Conservation (phyloP, 2,797 vertebrate species). For the Coreius guichenoti region DNA sequence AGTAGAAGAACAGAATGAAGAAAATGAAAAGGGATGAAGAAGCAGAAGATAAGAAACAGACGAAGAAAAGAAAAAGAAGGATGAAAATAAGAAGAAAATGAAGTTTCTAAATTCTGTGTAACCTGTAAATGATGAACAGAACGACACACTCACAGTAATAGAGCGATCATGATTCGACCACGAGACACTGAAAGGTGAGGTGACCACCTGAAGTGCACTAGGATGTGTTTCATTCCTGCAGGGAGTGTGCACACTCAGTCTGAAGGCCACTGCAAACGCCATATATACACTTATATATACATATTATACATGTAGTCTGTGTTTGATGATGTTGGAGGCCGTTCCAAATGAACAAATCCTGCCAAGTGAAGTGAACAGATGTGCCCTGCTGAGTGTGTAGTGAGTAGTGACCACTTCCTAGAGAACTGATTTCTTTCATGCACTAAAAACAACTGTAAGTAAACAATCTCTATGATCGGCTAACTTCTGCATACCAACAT, state of each 20-base stretch:
- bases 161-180: neutral
- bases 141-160: too few species aligned
- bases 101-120: too few species aligned
- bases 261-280: neutral
- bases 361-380: neutral
- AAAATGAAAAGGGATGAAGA: conserved; percentile 40
- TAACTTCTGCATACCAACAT: neutral
- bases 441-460: neutral
- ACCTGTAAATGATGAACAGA: too few species aligned
- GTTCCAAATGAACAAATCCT: neutral
- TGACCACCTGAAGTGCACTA: too few species aligned
- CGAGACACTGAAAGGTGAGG: too few species aligned
- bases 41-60: conserved; percentile 63
- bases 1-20: conserved; percentile 47
- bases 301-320: neutral
- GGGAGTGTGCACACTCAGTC: too few species aligned
- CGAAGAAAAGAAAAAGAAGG: conserved; percentile 60
- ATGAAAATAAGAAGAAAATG: neutral
- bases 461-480: neutral
- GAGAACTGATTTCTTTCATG: neutral
- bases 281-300: neutral
- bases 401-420: neutral
- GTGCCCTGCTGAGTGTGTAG: neutral
- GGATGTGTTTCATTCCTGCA: too few species aligned
- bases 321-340: neutral